Base-by-base conservation (phyloP, 1,140 invertebrate species). In the Bradynema listronoti region DNA sequence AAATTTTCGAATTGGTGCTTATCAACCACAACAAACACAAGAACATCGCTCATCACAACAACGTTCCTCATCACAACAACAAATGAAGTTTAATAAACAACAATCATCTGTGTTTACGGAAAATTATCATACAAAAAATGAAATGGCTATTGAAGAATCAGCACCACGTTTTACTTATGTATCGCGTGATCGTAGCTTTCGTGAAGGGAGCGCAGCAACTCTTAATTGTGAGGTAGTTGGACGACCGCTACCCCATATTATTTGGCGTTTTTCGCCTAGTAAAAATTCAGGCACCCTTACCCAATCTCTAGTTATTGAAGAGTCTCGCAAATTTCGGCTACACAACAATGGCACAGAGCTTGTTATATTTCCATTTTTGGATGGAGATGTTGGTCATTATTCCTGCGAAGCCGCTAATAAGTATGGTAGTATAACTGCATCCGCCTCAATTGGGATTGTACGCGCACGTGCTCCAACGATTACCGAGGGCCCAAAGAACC, bases 281-380 rank as follows among this genome's bases (percentile, higher is more conserved):
- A n/a, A n/a, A n/a, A n/a, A n/a, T n/a, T n/a, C n/a, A n/a, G n/a
- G n/a, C n/a, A n/a, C n/a, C n/a, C n/a, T n/a, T n/a, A n/a, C n/a
- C 34, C 69, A 78, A 57, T 51, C 39, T 24, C 58, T 58, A 19
- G 39, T 19, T 29, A 49, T 75, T 14, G 56, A 72, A 39, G 25
- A 32, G 19, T 71, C 71, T 2, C 57, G 71, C 7, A 73, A 77
- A 45, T 51, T 66, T 16, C 52, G 65, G 39, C 42, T 77, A 9
- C 47, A 22, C 1, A 61, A 66, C 42, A 64, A 72, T 4, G 56
- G 61, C 43, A 63, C 65, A 14, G 51, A 75, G 39, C 58, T 77
- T 27, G 58, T 56, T 24, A 74, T 77, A 30, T 77, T 78, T 57
- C 74, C 74, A 7, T 77, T 77, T 58, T 51, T 77, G 36, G 73